phyloP scores from a whole-genome alignment of 2,888 invertebrate genomes.

The Branchellion lobata region DNA sequence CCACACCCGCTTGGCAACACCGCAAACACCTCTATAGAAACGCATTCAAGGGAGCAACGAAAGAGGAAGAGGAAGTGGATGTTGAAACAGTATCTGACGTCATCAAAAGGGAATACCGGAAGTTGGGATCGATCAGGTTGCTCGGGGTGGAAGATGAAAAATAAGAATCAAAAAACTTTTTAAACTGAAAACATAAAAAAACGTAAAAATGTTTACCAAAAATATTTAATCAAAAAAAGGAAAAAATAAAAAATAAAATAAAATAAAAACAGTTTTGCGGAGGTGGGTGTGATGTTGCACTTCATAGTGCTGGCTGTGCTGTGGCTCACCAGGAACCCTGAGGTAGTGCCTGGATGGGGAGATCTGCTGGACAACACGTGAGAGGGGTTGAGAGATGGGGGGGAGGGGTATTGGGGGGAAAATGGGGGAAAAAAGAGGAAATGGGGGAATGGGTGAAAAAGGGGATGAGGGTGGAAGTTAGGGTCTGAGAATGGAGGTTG shows the following conservation, averaged over 20 bases:
- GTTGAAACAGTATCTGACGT: slow-evolving; percentile 52
- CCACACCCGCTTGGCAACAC: no score
- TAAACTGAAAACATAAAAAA: neutral
- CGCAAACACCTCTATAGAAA: no score
- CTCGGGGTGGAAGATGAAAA: neutral
- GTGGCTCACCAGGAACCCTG: slow-evolving; percentile 47
- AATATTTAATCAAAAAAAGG: slow-evolving; percentile 8
- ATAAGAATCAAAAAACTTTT: no score
- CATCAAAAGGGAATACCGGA: slow-evolving; percentile 54
- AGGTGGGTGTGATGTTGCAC: slow-evolving; percentile 45
- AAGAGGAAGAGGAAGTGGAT: slow-evolving; percentile 22
- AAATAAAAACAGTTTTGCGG: slow-evolving; percentile 44
- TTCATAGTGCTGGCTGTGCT: slow-evolving; percentile 47
- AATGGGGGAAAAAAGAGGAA: no score
- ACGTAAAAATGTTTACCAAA: neutral
- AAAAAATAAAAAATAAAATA: neutral
- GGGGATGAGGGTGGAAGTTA: no score
- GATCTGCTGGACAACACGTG: slow-evolving; percentile 41
- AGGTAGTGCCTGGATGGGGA: slow-evolving; percentile 47
- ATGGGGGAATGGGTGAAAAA: no score
- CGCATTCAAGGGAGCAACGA: slow-evolving; percentile 11
- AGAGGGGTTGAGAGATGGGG: neutral
- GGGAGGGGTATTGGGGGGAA: no score
- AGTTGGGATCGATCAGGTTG: slow-evolving; percentile 57
- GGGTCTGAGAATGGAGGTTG: no score